Evolutionary conservation across 2,113 vertebrate genomes (phyloP).

Genomic region (Peromyscus leucopus): DNA sequence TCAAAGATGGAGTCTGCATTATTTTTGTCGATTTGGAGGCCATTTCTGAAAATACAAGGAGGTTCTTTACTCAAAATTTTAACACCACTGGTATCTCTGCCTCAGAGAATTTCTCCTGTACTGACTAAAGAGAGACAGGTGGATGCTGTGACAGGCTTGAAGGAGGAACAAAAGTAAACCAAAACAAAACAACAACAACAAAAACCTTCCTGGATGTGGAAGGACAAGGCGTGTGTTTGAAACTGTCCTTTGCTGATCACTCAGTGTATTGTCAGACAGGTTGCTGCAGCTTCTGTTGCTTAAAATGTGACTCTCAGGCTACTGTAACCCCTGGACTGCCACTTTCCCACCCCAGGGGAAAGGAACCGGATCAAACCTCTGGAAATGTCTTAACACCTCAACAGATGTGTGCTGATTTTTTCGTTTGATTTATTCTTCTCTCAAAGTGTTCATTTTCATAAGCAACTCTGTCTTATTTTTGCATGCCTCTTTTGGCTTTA

Average conservation of each 20-base stretch:
- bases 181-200: too few species aligned
- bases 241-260: not conserved
- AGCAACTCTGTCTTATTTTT: not conserved
- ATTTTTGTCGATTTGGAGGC: not conserved
- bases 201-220: not conserved
- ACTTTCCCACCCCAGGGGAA: not conserved
- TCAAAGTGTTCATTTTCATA: not conserved
- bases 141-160: not conserved
- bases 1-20: not conserved
- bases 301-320: not conserved
- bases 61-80: not conserved
- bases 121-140: not conserved
- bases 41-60: not conserved
- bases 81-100: fast-evolving
- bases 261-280: not conserved
- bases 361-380: not conserved
- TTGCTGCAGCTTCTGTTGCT: not conserved
- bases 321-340: too few species aligned
- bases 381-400: not conserved
- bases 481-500: not conserved
- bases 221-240: too few species aligned
- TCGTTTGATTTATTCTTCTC: not conserved
- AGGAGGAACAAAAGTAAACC: not conserved
- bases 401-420: not conserved
- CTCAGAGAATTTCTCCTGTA: too few species aligned